These are phyloP conservation scores for Orchestia grillus DNA, from an alignment of 1,140 invertebrate species.

Conservation along the genomic window DNA sequence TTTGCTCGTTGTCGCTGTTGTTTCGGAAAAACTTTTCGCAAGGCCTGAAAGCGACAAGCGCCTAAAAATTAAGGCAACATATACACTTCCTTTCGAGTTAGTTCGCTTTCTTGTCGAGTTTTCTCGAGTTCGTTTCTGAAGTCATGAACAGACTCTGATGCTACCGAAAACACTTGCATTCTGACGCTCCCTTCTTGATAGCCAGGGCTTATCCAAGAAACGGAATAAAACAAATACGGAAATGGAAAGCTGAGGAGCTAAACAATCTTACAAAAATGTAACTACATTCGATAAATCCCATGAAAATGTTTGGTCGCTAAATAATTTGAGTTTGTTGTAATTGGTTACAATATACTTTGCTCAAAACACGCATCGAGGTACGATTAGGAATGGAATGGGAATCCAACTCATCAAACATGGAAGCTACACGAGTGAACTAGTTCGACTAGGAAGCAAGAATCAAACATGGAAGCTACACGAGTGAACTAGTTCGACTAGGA, in stretches of 20 bases:
- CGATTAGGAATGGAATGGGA: not conserved
- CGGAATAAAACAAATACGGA: not conserved
- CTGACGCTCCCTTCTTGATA: not conserved
- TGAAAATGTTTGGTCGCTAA: not conserved
- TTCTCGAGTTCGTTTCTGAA: not conserved
- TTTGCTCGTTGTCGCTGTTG: constrained; percentile 25
- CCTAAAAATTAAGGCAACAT: constrained; percentile 14
- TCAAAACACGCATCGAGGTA: too few relatives aligned
- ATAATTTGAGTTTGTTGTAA: not conserved
- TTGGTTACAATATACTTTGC: not conserved
- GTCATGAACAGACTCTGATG: not conserved
- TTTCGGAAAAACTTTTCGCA: not conserved
- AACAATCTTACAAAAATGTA: not conserved
- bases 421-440: not conserved
- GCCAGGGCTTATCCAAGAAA: not conserved
- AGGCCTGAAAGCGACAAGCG: not conserved
- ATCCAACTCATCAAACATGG: not conserved
- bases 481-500: not conserved
- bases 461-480: not conserved
- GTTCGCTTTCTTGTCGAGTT: not conserved
- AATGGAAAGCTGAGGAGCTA: not conserved
- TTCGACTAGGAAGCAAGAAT: not conserved
- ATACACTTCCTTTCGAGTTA: constrained; percentile 13
- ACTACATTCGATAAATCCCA: not conserved
- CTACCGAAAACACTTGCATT: not conserved